phyloP scores from a whole-genome alignment of 1,140 invertebrate genomes.

The Sinella curviseta region DNA sequence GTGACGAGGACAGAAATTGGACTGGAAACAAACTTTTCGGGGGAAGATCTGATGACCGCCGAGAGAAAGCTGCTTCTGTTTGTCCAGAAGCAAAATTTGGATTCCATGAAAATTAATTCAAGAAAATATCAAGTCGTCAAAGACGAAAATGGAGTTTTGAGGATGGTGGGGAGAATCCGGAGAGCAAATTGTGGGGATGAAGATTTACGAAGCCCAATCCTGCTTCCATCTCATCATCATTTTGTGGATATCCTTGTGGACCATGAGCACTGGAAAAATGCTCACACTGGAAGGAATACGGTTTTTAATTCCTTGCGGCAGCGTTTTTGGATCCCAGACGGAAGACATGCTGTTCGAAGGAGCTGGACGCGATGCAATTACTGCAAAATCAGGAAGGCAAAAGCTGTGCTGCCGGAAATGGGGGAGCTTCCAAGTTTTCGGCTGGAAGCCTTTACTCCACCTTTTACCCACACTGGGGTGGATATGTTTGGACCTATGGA shows the following conservation, averaged over 20 bases:
- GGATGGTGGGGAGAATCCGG: neutral
- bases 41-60: too few species aligned
- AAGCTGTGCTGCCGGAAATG: constrained; percentile 33
- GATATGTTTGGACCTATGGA: neutral
- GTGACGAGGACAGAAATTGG: too few species aligned
- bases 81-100: too few species aligned
- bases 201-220: neutral
- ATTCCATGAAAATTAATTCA: too few species aligned
- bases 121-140: neutral
- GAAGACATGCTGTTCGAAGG: neutral
- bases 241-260: neutral
- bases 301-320: neutral
- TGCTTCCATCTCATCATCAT: neutral
- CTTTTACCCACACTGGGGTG: neutral
- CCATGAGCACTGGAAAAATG: neutral
- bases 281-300: neutral
- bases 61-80: too few species aligned
- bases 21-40: too few species aligned
- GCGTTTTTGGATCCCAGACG: neutral
- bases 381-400: constrained; percentile 30
- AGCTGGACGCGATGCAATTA: constrained; percentile 4
- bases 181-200: neutral
- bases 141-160: neutral
- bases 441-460: neutral
- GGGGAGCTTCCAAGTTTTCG: constrained; percentile 19